These are phyloP conservation scores for Pleuronectes platessa DNA, from an alignment of 2,113 vertebrate genomes.

Conservation along the genomic window DNA sequence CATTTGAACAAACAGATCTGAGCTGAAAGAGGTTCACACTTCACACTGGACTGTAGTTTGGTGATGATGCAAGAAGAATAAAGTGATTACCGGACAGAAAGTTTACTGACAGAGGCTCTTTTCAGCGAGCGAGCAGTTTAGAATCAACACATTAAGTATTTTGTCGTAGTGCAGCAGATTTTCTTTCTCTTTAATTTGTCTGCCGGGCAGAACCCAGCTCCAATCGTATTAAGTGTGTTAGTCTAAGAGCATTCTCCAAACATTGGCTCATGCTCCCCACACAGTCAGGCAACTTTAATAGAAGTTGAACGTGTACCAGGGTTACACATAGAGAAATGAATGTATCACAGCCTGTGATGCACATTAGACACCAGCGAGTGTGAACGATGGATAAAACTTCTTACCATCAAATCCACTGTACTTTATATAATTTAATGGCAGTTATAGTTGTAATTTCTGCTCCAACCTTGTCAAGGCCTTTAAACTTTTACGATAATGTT, in stretches of 20 bases:
- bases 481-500: background rate
- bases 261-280: slow-evolving; percentile 58
- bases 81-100: no score
- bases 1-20: no score
- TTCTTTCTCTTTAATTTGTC: slow-evolving; percentile 49
- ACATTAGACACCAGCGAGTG: background rate
- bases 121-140: no score
- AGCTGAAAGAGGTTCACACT: no score
- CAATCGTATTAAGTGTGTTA: background rate
- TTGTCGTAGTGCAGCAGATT: background rate
- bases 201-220: slow-evolving; percentile 31
- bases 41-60: no score
- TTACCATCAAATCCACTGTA: background rate
- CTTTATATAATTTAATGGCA: background rate
- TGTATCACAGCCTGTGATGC: background rate
- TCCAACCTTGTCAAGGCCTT: background rate
- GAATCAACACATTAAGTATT: no score
- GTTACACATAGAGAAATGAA: background rate
- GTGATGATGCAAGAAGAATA: no score
- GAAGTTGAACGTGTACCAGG: slow-evolving; percentile 38
- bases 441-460: background rate
- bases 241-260: slow-evolving; percentile 57
- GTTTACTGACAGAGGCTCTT: no score
- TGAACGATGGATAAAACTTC: background rate
- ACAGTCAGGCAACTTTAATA: slow-evolving; percentile 40